Percentiles rank a stretch among this genome's conserved stretches.
Evolutionary conservation across 2,888 invertebrate genomes (phyloP).

Genomic region (Laothoe populi): DNA sequence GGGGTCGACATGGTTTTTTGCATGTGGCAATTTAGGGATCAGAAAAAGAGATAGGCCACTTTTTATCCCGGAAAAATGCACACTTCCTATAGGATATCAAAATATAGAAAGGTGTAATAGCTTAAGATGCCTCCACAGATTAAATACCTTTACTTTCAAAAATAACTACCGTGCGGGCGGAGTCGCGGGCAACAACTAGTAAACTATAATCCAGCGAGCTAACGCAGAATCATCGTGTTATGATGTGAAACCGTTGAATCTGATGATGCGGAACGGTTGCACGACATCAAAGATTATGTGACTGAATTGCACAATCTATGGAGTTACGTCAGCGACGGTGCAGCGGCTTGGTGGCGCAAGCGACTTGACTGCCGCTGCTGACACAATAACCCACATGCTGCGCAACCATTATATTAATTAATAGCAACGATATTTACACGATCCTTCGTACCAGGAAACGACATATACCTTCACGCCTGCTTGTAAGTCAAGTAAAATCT

Average conservation of each 20-base stretch:
- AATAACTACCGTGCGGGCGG: too few species aligned
- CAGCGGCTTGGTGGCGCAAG: slow-evolving; percentile 51
- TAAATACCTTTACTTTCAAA: too few species aligned
- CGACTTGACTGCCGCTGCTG: slow-evolving; percentile 48
- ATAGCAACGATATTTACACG: slow-evolving; percentile 13
- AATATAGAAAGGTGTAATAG: too few species aligned
- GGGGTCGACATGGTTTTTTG: too few species aligned
- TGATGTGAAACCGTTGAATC: slow-evolving; percentile 46
- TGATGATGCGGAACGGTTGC: slow-evolving; percentile 62
- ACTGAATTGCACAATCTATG: slow-evolving; percentile 65
- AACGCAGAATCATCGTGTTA: neutral
- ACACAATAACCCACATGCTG: slow-evolving; percentile 75
- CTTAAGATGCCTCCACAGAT: too few species aligned
- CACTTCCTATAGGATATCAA: too few species aligned
- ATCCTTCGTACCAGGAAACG: neutral
- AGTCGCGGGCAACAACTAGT: too few species aligned
- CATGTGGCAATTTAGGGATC: too few species aligned
- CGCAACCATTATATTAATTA: slow-evolving; percentile 32
- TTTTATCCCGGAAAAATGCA: too few species aligned
- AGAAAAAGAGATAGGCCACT: too few species aligned
- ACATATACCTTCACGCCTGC: neutral
- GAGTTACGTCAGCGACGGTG: slow-evolving; percentile 62
- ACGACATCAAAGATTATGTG: slow-evolving; percentile 54
- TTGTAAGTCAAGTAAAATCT: too few species aligned
- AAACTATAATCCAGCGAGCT: neutral